Evolutionary conservation across 2,113 vertebrate genomes (phyloP).

Genomic region (Manacus vitellinus): DNA sequence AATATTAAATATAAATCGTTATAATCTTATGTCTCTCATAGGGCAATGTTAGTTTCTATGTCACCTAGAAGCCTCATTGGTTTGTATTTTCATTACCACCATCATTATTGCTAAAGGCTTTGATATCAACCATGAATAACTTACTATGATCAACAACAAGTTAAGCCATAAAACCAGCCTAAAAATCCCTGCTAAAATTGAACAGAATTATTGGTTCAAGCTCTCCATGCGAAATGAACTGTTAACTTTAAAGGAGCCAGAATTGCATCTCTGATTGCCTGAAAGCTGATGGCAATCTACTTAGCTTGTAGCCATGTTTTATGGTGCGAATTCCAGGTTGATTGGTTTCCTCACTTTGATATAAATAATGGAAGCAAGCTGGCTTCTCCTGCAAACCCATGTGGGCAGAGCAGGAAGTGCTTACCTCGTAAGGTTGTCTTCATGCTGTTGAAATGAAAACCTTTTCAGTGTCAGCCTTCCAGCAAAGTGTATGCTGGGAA

Average conservation of each 20-base stretch:
- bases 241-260: background rate
- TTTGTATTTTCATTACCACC: background rate
- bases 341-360: constrained; percentile 32
- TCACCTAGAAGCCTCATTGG: background rate
- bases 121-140: background rate
- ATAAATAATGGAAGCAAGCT: constrained; percentile 26
- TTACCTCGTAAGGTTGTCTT: background rate
- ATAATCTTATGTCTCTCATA: background rate
- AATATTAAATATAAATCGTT: background rate
- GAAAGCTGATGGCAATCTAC: background rate
- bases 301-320: background rate
- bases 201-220: background rate
- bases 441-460: background rate
- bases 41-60: background rate
- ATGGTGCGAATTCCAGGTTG: background rate
- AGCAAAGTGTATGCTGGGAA: background rate
- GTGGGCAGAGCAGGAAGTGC: background rate
- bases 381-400: background rate
- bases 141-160: background rate
- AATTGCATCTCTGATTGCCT: background rate
- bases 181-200: background rate
- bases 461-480: background rate
- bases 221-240: background rate
- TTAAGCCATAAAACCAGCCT: background rate
- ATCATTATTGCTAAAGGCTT: background rate